Evolutionary conservation across 2,888 invertebrate genomes (phyloP), one percentile per base, ranked within the genome.

Genomic region (Brachypterus glaber): DNA sequence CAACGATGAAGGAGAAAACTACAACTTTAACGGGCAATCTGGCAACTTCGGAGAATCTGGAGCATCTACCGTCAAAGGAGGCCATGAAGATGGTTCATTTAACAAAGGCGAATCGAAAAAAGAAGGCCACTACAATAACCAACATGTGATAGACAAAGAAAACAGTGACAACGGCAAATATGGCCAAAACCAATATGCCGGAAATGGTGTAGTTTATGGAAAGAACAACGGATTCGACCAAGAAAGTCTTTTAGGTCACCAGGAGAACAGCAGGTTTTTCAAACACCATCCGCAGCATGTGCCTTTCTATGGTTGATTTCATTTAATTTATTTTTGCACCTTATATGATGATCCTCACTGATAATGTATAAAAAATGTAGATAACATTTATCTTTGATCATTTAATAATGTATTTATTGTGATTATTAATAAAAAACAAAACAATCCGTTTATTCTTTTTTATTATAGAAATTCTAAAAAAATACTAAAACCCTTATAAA

Each of bases 1-100:
- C 12, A 74, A 77, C 48, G 76, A 78, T 51, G 76, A 76, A 54
- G 76, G 73, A 1, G 74, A 74, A 47, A 72, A 75, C 50, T 70
- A 70, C 51, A 57, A 72, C 18, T 70, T 69, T 44, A 72, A 72
- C 4, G 74, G 74, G 16, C 70, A 74, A 45, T 67, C 69, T 39
- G 74, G 74, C 2, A 66, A 71, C 1, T 76, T 73, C 50, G 77
- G 76, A 1, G 73, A 76, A 49, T 70, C 72, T 18, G 63, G 71
- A 1, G 69, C 69, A 13, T 68, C 73, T 53, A 68, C 72, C 1
- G 76, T 69, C 63, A 75, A 76, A 54, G 76, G 76, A 0, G 75
- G 71, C 24, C 73, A 73, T 40, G 73, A 75, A 48, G 73, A 76
- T 46, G 73, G 72, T 44, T 57, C 73, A 35, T 64, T 73, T 50